Base-by-base conservation (phyloP, 2,888 invertebrate genomes). In the Drosophila recens region DNA sequence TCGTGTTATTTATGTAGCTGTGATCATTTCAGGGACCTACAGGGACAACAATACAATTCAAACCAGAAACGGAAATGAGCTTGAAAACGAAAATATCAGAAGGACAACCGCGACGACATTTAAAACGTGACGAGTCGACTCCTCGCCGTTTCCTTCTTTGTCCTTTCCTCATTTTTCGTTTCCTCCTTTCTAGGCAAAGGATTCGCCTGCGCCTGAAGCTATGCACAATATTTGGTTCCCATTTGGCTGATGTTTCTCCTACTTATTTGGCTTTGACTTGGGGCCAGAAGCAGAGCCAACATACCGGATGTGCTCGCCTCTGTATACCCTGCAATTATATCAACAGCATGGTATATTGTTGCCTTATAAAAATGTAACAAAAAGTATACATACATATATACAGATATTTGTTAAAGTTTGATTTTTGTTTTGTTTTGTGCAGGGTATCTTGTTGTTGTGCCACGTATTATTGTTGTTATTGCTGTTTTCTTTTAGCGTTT, bases 51-150 rank as follows among this genome's bases (percentile, higher is more conserved):
- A 13, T 5, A 51, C 34, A 51, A 53, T 23, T 46, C 36, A 67
- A 70, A 63, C 81, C 75, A 67, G 68, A 40, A 63, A 56, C 73
- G 82, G 83, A 84, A 86, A 83, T 84, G 84, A 84, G 81, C 77
- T 83, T 64, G 70, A 61, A 64, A 79, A 83, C 46, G 42, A 51
- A 51, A 63, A 83, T 75, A 75, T 73, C 67, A 73, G 56, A 72
- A 72, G 63, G 67, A 75, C 70, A 73, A 81, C 84, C 87, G 77
- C 87, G 87, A 72, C 72, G 81, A 80, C 81, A 87, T 75, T 82
- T 86, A 71, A 75, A 83, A 83, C 83, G 79, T 82, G 82, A 79
- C 73, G 79, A 75, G 72, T 68, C 63, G 63, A 56, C 80, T 61
- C 67, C 51, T 53, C 27, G 9, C 20, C 23, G 42, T 61, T 59